Evolutionary conservation across 2,797 vertebrate species (phyloP), one percentile per base, ranked within the genome.

Genomic region (Muraenolepis orangiensis): DNA sequence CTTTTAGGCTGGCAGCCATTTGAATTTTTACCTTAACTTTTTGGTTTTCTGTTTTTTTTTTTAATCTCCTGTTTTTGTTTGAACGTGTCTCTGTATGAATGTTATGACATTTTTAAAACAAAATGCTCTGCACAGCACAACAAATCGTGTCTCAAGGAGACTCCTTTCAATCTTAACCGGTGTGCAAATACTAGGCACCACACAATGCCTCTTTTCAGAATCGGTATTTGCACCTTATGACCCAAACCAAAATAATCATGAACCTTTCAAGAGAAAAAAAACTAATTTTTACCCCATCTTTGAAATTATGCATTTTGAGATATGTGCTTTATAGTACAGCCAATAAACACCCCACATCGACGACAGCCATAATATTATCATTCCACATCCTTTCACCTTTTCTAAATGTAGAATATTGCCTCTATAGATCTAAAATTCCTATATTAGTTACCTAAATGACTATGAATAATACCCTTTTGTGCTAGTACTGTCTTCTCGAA

Each of bases 51-150:
- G 3, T 34, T 34, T 34, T 34, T 34, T 34, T 34, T 34, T 34
- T n/a, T n/a, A n/a, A n/a, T 34, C 32, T 34, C 7, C 32, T 34
- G 3, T 34, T 34, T 34, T 34, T 34, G 3, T 34, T 34, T 34
- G 32, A 34, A n/a, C n/a, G n/a, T 34, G 3, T 34, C 3, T 34
- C 32, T 34, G 32, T 34, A 34, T 34, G 32, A 34, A 34, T 34
- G 32, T 34, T 34, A 34, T 34, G 32, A 34, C 7, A 34, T 34
- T 3, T 34, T 3, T 34, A 34, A 4, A 34, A 4, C 3, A 95
- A 95, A 87, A 92, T 85, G 92, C 90, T 94, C 91, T 96, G n/a
- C n/a, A n/a, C 95, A 97, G 96, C 96, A 97, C 95, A 96, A 96
- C 83, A 91, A 88, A 93, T 91, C 92, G 91, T 94, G 88, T 94